Base-by-base conservation (phyloP, 2,113 vertebrate species). In the Cochlearius cochlearius region DNA sequence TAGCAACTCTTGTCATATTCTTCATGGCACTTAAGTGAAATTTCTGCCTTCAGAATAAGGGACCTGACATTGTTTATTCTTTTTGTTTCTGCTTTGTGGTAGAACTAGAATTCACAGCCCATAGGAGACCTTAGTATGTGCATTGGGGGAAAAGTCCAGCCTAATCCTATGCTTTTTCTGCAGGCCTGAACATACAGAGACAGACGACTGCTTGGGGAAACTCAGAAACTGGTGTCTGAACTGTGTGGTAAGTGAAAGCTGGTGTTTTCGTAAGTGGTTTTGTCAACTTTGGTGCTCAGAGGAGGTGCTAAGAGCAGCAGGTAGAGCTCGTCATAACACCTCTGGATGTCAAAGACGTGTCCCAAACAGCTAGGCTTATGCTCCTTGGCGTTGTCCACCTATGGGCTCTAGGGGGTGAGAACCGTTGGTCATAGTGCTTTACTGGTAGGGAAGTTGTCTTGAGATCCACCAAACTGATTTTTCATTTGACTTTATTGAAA, bases 241-340 rank as follows among this genome's bases (percentile, higher is more conserved):
- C 41, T 98, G 98, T 14, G 80, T 98, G 98, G 98, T 98, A 76
- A 97, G 98, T 90, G 63, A 15, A 74, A 92, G 38, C 5, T 25
- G 84, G 12, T 10, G 34, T 36, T 87, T n/a, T 50, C 41, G 1
- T 55, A 5, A 47, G 27, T 4, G 34, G 15, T 41, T 92, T 71
- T 87, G 47, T 52, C 56, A 21, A 3, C 14, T 5, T n/a, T 36
- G 26, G 4, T 36, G 23, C 55, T 83, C 45, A 17, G 5, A 43
- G 56, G 17, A 92, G 63, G 67, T 14, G 86, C 39, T 15, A 2
- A 56, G 53, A 58, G 69, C 36, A 80, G 82, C 23, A 50, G 49
- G 58, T 2, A 36, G 56, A 29, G 86, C 60, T 66, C 9, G 12
- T 41, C 15, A 1, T 1, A 9, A 32, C 22, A 6, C 12, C 43